These are phyloP conservation scores for Agrypnus murinus DNA, from an alignment of 2,888 invertebrate species.

Conservation along the genomic window DNA sequence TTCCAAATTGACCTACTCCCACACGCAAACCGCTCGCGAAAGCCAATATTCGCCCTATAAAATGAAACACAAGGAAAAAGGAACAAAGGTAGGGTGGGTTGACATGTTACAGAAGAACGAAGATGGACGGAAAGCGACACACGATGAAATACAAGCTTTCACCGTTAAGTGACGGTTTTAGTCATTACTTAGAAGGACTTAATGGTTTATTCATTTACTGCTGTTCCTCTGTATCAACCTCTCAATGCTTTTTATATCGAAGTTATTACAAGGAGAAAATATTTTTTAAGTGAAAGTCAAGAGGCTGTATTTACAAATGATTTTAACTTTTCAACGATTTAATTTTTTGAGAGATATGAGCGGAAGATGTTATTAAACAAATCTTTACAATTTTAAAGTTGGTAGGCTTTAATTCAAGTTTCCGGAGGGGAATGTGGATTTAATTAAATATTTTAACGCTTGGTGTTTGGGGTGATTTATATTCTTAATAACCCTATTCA, in stretches of 20 bases:
- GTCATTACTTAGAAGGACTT: slow-evolving; percentile 22
- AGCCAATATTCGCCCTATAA: slow-evolving; percentile 27
- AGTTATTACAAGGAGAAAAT: background rate
- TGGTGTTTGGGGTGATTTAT: background rate
- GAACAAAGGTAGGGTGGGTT: background rate
- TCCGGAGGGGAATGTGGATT: slow-evolving; percentile 3
- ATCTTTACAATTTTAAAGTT: background rate
- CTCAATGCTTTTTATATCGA: background rate
- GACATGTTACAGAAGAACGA: slow-evolving; percentile 13
- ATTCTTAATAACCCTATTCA: no score
- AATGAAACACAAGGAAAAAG: slow-evolving; percentile 9
- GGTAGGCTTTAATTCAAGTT: slow-evolving; percentile 8
- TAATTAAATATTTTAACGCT: slow-evolving; percentile 16
- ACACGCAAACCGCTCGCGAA: slow-evolving; percentile 19
- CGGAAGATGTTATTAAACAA: slow-evolving; percentile 7
- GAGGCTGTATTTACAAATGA: background rate
- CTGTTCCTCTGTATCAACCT: slow-evolving; percentile 8
- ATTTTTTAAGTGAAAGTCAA: background rate
- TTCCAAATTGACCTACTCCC: slow-evolving; percentile 17
- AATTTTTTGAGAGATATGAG: background rate
- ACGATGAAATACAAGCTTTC: slow-evolving; percentile 23
- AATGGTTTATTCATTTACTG: slow-evolving; percentile 31
- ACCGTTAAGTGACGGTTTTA: slow-evolving; percentile 11
- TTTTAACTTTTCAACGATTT: background rate
- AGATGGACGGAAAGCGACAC: slow-evolving; percentile 19